These are phyloP conservation scores for Pipa parva DNA, from an alignment of 2,113 vertebrate species.

Conservation along the genomic window DNA sequence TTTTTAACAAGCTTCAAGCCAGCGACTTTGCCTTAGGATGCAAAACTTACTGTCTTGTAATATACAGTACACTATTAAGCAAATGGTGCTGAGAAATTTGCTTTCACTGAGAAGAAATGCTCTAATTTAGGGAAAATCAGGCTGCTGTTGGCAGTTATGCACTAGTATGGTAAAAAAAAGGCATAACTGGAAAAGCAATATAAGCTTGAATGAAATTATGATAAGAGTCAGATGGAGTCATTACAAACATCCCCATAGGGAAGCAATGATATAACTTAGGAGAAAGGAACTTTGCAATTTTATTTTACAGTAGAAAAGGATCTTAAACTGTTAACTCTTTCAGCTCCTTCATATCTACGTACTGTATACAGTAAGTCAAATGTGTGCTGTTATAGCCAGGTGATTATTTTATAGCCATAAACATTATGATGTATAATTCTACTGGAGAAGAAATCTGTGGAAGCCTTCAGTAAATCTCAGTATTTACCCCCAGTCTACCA, in stretches of 20 bases:
- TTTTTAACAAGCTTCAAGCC: constrained; percentile 47
- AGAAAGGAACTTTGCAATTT: constrained; percentile 50
- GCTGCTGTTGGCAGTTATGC: constrained; percentile 63
- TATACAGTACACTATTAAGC: constrained; percentile 62
- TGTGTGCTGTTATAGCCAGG: too few species aligned
- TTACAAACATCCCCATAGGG: constrained; percentile 59
- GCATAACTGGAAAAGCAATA: constrained; percentile 65
- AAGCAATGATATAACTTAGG: constrained; percentile 59
- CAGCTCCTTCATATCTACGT: too few species aligned
- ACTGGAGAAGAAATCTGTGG: too few species aligned
- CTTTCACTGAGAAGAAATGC: constrained; percentile 58
- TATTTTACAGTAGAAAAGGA: constrained; percentile 48
- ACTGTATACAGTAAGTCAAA: too few species aligned
- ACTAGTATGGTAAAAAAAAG: constrained; percentile 60
- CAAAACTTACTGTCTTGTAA: constrained; percentile 53
- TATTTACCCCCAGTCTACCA: too few species aligned
- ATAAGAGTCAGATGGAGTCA: constrained; percentile 65
- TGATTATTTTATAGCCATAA: too few species aligned
- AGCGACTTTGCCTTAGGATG: constrained; percentile 54
- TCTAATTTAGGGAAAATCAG: constrained; percentile 68
- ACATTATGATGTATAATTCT: too few species aligned
- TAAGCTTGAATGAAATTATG: constrained; percentile 68
- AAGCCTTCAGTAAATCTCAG: too few species aligned
- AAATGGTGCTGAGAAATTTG: constrained; percentile 63
- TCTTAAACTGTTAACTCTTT: constrained; percentile 49